Conservation (phyloP, 1,140 invertebrate genomes). For the Achroia grisella region DNA sequence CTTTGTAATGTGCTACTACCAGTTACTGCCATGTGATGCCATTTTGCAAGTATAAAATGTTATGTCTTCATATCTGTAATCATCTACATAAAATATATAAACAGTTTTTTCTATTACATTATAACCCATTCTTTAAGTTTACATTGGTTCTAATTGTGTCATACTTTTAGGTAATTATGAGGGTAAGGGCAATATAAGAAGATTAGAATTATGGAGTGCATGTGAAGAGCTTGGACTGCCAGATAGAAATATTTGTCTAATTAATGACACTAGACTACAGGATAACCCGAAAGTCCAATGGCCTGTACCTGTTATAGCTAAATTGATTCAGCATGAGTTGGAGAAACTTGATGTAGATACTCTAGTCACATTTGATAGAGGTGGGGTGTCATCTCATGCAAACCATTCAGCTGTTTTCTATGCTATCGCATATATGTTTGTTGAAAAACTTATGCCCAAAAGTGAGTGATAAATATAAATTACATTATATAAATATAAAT, state of each 20-base stretch:
- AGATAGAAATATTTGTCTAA: slow-evolving; percentile 82
- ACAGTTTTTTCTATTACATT: no score
- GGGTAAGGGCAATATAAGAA: slow-evolving; percentile 79
- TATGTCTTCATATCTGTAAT: no score
- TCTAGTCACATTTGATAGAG: slow-evolving; percentile 93
- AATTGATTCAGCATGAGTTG: slow-evolving; percentile 81
- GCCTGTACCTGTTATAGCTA: slow-evolving; percentile 82
- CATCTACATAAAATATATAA: no score
- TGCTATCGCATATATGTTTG: slow-evolving; percentile 83
- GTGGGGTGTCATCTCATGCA: slow-evolving; percentile 90
- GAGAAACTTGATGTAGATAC: slow-evolving; percentile 86
- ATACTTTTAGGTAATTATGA: slow-evolving; percentile 80
- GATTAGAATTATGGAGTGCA: slow-evolving; percentile 85
- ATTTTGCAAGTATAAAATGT: no score
- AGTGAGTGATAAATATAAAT: slow-evolving; percentile 39
- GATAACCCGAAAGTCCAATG: slow-evolving; percentile 85
- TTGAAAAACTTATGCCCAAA: slow-evolving; percentile 82
- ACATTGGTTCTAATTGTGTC: not conserved
- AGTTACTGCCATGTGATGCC: no score
- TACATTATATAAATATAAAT: no score
- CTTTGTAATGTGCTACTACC: no score
- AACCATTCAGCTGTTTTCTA: slow-evolving; percentile 92
- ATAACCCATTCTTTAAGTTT: no score
- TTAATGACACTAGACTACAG: slow-evolving; percentile 80
- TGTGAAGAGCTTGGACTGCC: slow-evolving; percentile 86